These are phyloP conservation scores for Chaetogeoica ovagalla DNA, from an alignment of 2,888 invertebrate genomes.

Conservation along the genomic window DNA sequence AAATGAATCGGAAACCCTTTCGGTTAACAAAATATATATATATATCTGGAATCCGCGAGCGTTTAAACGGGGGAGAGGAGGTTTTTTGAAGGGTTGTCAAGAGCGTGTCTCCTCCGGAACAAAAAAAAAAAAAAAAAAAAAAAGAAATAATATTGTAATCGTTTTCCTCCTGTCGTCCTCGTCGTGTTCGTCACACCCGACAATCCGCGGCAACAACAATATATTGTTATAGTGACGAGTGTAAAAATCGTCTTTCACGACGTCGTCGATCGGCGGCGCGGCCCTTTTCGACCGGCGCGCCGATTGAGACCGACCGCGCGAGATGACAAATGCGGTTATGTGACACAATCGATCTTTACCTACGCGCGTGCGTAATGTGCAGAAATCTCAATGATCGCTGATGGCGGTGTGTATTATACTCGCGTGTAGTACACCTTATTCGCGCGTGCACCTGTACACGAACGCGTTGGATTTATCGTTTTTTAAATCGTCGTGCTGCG, in stretches of 20 bases:
- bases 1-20: slow-evolving; percentile 47
- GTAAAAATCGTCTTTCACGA: slow-evolving; percentile 37
- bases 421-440: too few species aligned
- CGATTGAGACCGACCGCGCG: not conserved
- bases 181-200: slow-evolving; percentile 13
- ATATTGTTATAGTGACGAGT: slow-evolving; percentile 14
- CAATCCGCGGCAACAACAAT: too few species aligned
- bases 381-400: too few species aligned
- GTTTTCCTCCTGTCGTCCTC: not conserved
- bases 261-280: too few species aligned
- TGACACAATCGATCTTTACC: too few species aligned
- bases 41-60: not conserved
- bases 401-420: too few species aligned
- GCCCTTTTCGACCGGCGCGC: slow-evolving; percentile 33
- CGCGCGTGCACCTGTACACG: not conserved
- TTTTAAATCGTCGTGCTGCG: slow-evolving; percentile 19
- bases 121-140: not conserved
- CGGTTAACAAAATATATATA: slow-evolving; percentile 11
- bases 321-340: slow-evolving; percentile 45
- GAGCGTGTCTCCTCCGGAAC: not conserved
- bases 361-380: too few species aligned
- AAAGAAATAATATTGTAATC: not conserved
- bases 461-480: slow-evolving; percentile 39
- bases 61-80: too few species aligned
- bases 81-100: slow-evolving; percentile 44